Evolutionary conservation across 2,888 invertebrate genomes (phyloP).

Genomic region (Amorpha juglandis): DNA sequence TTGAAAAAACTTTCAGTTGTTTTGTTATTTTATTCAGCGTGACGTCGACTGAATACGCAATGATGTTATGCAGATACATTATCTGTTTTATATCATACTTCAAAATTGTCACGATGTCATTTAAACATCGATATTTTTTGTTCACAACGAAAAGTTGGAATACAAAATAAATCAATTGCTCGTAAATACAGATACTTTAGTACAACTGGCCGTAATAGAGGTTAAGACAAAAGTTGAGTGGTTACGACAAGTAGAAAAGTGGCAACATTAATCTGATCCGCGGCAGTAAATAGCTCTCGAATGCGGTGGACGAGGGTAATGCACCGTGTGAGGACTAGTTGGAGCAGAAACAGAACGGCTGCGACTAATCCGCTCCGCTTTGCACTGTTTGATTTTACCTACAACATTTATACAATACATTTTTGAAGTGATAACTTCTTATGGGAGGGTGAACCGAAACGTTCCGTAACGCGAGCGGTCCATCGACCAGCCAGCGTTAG

Average conservation of each 20-base stretch:
- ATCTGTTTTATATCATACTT: neutral
- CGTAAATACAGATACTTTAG: conserved; percentile 1
- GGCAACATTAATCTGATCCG: conserved; percentile 81
- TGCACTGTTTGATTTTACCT: conserved; percentile 29
- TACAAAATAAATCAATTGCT: neutral
- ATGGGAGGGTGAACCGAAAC: no score
- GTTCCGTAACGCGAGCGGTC: no score
- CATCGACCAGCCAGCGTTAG: no score
- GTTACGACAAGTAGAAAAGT: conserved; percentile 79
- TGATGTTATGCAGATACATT: neutral
- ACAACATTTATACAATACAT: neutral
- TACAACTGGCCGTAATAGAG: conserved; percentile 44
- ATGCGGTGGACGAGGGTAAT: conserved; percentile 79
- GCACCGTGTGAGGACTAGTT: conserved; percentile 75
- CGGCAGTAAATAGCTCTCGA: conserved; percentile 77
- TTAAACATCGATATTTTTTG: neutral
- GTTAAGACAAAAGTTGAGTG: conserved; percentile 51
- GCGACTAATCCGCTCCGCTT: conserved; percentile 50
- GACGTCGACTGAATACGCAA: conserved; percentile 23
- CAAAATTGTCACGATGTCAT: neutral
- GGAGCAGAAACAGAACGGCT: conserved; percentile 70
- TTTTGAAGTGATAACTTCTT: no score
- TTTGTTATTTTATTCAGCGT: conserved; percentile 38
- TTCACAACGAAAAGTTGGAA: neutral
- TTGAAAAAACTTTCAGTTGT: conserved; percentile 47